A percentile compares a stretch with the other conserved stretches of the same genome.
Evolutionary conservation across 1,140 invertebrate species (phyloP).

Genomic region (Andricus grossulariae): DNA sequence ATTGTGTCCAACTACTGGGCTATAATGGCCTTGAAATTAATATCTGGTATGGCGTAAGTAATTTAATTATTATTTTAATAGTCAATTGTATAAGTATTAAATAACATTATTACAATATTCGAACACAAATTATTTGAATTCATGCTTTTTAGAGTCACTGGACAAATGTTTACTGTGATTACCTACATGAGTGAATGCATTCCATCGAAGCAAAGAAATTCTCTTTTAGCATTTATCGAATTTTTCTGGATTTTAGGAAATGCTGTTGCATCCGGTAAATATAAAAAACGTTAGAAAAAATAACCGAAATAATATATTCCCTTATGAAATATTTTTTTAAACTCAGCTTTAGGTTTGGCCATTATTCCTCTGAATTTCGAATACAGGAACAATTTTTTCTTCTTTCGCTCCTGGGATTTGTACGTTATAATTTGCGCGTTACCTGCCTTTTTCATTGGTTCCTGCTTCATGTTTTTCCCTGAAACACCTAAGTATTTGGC

Average conservation of each 20-base stretch:
- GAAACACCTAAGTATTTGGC: slow-evolving; percentile 78
- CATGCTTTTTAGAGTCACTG: slow-evolving; percentile 74
- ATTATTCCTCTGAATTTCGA: slow-evolving; percentile 54
- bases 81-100: no score
- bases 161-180: slow-evolving; percentile 77
- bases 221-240: slow-evolving; percentile 77
- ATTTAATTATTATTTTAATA: slow-evolving; percentile 14
- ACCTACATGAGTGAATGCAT: slow-evolving; percentile 79
- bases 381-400: slow-evolving; percentile 62
- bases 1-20: slow-evolving; percentile 68
- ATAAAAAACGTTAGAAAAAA: slow-evolving; percentile 42
- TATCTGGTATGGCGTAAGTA: slow-evolving; percentile 80
- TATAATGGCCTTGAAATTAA: slow-evolving; percentile 77
- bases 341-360: background rate
- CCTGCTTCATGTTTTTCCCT: slow-evolving; percentile 61
- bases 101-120: no score
- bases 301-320: slow-evolving; percentile 13
- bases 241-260: slow-evolving; percentile 74
- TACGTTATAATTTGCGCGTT: slow-evolving; percentile 66
- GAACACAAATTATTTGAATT: background rate
- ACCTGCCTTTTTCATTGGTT: slow-evolving; percentile 50
- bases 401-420: slow-evolving; percentile 75
- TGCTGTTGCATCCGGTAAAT: slow-evolving; percentile 20
- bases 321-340: background rate
- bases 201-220: slow-evolving; percentile 75